A percentile compares a stretch with the other conserved stretches of the same genome.
Evolutionary conservation across 2,113 vertebrate species (phyloP).

Genomic region (Bagarius yarrelli): DNA sequence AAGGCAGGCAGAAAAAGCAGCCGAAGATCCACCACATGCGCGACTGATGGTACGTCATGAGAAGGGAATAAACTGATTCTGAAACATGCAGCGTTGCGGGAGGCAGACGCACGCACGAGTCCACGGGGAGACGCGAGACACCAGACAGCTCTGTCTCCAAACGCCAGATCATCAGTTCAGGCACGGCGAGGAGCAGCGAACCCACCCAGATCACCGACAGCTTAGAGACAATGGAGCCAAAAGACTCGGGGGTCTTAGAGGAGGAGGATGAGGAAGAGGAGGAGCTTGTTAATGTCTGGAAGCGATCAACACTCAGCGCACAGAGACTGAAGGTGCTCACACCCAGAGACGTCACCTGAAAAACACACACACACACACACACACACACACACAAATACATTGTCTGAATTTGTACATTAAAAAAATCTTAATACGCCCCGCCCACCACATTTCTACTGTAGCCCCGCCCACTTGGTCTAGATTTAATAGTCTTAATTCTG

Average conservation of each 20-base stretch:
- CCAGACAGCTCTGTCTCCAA: slow-evolving; percentile 69
- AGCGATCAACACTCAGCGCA: slow-evolving; percentile 90
- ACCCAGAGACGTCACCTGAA: slow-evolving; percentile 87
- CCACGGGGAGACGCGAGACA: slow-evolving; percentile 51
- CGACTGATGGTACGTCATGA: slow-evolving; percentile 90
- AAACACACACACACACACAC: background rate
- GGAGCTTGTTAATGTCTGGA: slow-evolving; percentile 83
- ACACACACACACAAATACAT: too few species aligned
- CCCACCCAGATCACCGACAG: slow-evolving; percentile 92
- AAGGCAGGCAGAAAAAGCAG: slow-evolving; percentile 92
- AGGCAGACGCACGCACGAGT: slow-evolving; percentile 80
- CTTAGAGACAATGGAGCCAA: slow-evolving; percentile 90
- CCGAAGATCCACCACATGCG: slow-evolving; percentile 95
- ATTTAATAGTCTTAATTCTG: too few species aligned
- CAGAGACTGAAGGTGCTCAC: slow-evolving; percentile 95
- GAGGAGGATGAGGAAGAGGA: slow-evolving; percentile 66
- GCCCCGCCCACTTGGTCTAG: background rate
- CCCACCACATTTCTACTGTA: background rate
- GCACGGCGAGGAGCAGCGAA: slow-evolving; percentile 83
- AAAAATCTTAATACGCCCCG: too few species aligned
- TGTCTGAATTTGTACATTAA: too few species aligned
- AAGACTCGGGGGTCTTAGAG: slow-evolving; percentile 69
- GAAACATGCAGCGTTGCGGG: slow-evolving; percentile 71
- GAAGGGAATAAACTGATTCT: slow-evolving; percentile 81
- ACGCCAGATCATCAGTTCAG: slow-evolving; percentile 90